Evolutionary conservation across 2,888 invertebrate species (phyloP).

Genomic region (Drosophila putrida): DNA sequence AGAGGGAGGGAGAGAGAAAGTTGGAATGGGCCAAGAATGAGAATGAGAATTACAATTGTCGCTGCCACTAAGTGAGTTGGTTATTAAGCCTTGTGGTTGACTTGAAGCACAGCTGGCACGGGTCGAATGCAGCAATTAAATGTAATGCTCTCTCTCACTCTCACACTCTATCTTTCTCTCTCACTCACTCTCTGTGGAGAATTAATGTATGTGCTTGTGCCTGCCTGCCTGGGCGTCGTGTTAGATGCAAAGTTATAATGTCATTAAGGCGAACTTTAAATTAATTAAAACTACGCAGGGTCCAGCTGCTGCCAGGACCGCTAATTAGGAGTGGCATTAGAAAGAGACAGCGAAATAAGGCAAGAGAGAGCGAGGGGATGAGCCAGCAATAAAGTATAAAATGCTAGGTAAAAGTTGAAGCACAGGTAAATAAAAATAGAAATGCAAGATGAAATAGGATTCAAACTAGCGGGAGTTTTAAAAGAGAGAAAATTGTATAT

Average conservation of each 20-base stretch:
- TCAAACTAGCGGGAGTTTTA: background rate
- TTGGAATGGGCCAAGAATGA: background rate
- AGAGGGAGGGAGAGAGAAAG: background rate
- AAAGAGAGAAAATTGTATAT: background rate
- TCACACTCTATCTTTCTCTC: background rate
- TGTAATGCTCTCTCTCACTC: constrained; percentile 46
- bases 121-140: constrained; percentile 72
- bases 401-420: background rate
- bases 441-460: background rate
- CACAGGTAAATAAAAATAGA: background rate
- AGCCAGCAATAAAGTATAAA: background rate
- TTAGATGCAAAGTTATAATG: constrained; percentile 79
- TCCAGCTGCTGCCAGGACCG: constrained; percentile 73
- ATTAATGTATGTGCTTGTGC: constrained; percentile 56
- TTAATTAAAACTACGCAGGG: constrained; percentile 82
- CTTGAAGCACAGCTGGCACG: constrained; percentile 60
- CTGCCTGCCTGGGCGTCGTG: constrained; percentile 12
- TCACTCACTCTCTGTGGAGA: constrained; percentile 12
- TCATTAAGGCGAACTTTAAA: constrained; percentile 83
- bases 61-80: constrained; percentile 43
- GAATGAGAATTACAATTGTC: constrained; percentile 52
- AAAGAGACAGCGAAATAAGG: background rate
- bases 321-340: constrained; percentile 73
- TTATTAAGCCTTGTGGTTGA: constrained; percentile 49
- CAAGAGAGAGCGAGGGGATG: background rate